phyloP scores from a whole-genome alignment of 2,113 vertebrate species.

The Actenoides lindsayi region DNA sequence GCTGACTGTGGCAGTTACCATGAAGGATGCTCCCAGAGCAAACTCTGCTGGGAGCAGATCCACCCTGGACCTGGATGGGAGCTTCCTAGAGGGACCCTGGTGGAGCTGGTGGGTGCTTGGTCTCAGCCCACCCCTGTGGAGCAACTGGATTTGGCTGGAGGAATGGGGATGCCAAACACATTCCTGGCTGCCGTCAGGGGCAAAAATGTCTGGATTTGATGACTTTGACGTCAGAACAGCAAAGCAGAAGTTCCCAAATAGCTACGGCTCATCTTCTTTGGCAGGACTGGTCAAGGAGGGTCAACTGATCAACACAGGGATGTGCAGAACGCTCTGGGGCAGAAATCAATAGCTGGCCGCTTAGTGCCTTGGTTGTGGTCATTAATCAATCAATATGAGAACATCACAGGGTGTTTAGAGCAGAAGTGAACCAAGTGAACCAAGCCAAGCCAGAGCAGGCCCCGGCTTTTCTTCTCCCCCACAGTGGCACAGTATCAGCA shows the following conservation, averaged over 20 bases:
- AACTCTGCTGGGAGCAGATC: background rate
- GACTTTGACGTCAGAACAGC: background rate
- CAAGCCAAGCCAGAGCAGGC: background rate
- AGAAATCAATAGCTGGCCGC: background rate
- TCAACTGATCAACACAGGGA: accelerated
- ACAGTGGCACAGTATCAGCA: background rate
- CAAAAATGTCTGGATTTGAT: background rate
- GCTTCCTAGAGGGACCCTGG: background rate
- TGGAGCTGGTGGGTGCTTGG: background rate
- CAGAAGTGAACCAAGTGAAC: background rate
- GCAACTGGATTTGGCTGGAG: background rate
- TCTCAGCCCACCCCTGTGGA: background rate
- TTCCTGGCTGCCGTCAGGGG: background rate
- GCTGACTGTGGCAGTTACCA: background rate
- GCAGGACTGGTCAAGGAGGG: background rate
- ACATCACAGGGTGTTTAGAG: background rate
- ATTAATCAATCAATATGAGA: background rate
- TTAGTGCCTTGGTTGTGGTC: background rate
- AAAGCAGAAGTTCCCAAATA: background rate
- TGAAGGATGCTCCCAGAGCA: background rate
- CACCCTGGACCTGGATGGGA: background rate
- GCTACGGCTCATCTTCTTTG: background rate
- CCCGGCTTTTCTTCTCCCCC: background rate
- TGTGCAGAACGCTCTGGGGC: background rate
- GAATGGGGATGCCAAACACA: background rate